Base-by-base conservation (phyloP, 2,888 invertebrate genomes). In the Diarsia dahlii region DNA sequence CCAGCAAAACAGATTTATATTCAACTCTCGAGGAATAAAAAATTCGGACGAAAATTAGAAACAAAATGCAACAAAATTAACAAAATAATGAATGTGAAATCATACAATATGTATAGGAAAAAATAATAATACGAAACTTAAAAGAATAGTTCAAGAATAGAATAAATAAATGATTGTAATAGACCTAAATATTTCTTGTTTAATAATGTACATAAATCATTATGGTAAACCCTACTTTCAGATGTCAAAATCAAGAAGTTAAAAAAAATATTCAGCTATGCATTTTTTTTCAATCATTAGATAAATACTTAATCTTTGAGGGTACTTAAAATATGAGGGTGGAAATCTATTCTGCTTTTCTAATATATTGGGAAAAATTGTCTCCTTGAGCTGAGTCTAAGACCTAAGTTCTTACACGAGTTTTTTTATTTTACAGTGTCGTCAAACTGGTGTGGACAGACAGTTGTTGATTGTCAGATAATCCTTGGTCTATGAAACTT, bases 21-120 rank as follows among this genome's bases (percentile, higher is more conserved):
- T 79, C 72, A 80, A 62, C 58, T 79, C n/a, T 84, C 64, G 20
- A 46, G 23, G 72, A 58, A 74, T 69, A 63, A 65, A 76, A 52
- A 20, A 46, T 63, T 70, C 8, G 13, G 46, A 78, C 50, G 45
- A 64, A 75, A 74, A 72, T 13, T 71, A 86, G 89, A 92, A 86
- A 90, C 92, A 88, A 80, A 91, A 90, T 86, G 93, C 91, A 92
- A 90, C 77, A 72, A 89, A 90, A 89, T 80, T 34, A 88, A 87
- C 69, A 66, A 76, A 70, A 81, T 48, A 80, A 84, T 78, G 71
- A 81, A 58, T 75, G 68, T 80, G 80, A 79, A 71, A 34, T 65
- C 23, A 48, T 70, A 71, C 39, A 82, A 23, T 13, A 63, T 3
- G 2, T 46, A 20, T 65, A 15, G 4, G 12, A n/a, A 18, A 68